Conservation (phyloP, 2,797 vertebrate genomes). For the Oceanodroma leucorhoa region DNA sequence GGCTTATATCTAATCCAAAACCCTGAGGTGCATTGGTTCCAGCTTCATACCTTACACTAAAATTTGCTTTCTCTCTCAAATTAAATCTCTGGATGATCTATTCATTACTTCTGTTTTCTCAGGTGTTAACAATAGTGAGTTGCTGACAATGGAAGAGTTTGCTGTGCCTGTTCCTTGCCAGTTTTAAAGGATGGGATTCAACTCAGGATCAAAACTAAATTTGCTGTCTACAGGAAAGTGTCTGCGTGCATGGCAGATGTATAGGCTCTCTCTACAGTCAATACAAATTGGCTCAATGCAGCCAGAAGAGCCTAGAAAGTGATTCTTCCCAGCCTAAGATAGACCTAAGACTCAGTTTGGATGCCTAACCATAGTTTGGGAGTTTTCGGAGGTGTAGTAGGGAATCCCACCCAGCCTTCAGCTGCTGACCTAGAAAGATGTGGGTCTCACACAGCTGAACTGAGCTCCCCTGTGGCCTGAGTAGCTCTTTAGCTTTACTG, state of each 20-base stretch:
- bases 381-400: background rate
- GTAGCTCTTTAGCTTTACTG: background rate
- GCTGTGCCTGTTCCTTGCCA: background rate
- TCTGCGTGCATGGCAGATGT: background rate
- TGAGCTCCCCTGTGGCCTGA: background rate
- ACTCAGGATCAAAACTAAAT: background rate
- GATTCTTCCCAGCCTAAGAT: background rate
- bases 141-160: background rate
- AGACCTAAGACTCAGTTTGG: background rate
- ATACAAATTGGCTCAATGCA: background rate
- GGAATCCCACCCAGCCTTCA: background rate
- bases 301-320: background rate
- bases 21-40: background rate
- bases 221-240: background rate
- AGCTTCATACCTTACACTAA: background rate
- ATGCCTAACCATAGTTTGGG: background rate
- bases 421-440: background rate
- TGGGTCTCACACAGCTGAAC: accelerated
- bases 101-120: background rate
- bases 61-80: background rate
- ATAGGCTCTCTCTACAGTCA: background rate
- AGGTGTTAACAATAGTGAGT: background rate
- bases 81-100: background rate
- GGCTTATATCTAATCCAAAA: background rate
- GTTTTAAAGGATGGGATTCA: background rate